These are phyloP conservation scores for Globodera ellingtonae DNA, from an alignment of 1,140 invertebrate genomes.

Conservation along the genomic window DNA sequence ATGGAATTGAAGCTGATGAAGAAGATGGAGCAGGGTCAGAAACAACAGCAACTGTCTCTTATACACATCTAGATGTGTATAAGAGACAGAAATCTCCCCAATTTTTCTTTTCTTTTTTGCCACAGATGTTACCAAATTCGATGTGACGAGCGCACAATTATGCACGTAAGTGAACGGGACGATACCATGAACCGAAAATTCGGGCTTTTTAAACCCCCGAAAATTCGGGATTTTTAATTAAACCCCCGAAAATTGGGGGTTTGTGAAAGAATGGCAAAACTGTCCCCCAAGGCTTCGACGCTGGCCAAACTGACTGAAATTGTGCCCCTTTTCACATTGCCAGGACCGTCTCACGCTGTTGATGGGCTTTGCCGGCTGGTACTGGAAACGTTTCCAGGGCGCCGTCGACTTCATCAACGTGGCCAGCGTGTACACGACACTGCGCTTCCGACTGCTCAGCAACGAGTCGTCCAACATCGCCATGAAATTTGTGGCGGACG, in stretches of 20 bases:
- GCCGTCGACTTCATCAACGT: conserved; percentile 42
- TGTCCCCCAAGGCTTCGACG: too few relatives aligned
- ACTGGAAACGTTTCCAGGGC: conserved; percentile 55
- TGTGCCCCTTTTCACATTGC: too few relatives aligned
- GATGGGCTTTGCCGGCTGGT: conserved; percentile 52
- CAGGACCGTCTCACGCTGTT: conserved; percentile 43
- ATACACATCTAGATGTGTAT: too few relatives aligned
- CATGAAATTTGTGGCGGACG: neutral
- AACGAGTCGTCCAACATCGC: neutral
- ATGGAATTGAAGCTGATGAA: too few relatives aligned
- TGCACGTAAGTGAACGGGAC: neutral
- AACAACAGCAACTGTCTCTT: too few relatives aligned
- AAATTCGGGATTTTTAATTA: too few relatives aligned
- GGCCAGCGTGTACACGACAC: neutral
- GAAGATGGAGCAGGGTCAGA: too few relatives aligned
- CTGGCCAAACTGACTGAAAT: too few relatives aligned
- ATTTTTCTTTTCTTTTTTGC: conserved; percentile 35
- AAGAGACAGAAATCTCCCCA: neutral
- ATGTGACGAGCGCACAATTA: conserved; percentile 23
- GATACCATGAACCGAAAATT: too few relatives aligned
- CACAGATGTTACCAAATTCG: conserved; percentile 45
- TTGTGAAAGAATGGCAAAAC: too few relatives aligned
- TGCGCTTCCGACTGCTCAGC: neutral
- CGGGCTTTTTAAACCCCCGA: too few relatives aligned
- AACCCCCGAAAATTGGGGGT: too few relatives aligned